phyloP scores from a whole-genome alignment of 2,797 vertebrate genomes.

The Allobates femoralis region DNA sequence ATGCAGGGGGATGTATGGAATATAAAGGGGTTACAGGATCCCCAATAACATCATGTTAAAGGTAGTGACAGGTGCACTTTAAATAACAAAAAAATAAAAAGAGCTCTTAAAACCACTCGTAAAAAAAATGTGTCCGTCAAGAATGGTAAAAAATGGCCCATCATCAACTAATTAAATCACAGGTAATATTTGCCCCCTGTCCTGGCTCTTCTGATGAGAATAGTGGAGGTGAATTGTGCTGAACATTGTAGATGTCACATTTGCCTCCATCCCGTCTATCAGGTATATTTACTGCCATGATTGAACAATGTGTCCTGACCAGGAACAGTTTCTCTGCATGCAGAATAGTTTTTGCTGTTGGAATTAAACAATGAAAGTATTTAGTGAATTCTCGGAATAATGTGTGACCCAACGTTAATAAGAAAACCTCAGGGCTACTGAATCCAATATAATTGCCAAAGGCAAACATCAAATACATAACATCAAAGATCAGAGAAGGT shows the following conservation, averaged over 20 bases:
- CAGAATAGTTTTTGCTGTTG: not conserved
- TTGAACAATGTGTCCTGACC: not conserved
- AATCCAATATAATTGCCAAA: not conserved
- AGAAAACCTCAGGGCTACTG: constrained; percentile 2
- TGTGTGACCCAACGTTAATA: not conserved
- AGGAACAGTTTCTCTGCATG: not conserved
- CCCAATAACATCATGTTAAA: too few relatives aligned
- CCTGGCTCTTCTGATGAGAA: not conserved
- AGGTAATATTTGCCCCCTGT: too few relatives aligned
- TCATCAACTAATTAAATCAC: too few relatives aligned
- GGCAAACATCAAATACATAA: not conserved
- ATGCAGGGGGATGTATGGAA: too few relatives aligned
- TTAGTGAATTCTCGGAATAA: not conserved
- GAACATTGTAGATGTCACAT: not conserved
- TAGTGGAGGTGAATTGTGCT: not conserved
- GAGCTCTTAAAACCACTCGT: too few relatives aligned
- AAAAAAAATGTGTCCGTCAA: too few relatives aligned
- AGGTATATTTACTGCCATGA: not conserved
- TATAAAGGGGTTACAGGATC: too few relatives aligned
- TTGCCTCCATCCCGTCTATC: not conserved
- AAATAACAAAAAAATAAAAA: too few relatives aligned
- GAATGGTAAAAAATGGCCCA: too few relatives aligned
- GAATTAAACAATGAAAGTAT: not conserved
- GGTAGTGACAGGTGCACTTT: too few relatives aligned
- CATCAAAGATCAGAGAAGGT: not conserved